Base-by-base conservation (phyloP, 2,888 invertebrate species). In the Meiosimyza decipiens region DNA sequence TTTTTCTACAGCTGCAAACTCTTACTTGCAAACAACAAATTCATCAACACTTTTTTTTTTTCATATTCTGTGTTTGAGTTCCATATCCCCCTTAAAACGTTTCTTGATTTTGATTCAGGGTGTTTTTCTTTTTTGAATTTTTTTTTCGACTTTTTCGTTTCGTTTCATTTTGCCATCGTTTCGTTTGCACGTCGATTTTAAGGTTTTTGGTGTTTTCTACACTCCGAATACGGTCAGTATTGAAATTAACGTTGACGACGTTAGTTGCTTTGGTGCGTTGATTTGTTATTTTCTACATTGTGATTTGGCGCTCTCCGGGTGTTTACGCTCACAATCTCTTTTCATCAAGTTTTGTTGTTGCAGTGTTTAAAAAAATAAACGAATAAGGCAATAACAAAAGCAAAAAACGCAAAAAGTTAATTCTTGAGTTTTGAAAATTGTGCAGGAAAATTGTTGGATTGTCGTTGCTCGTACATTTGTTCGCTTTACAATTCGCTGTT, bases 231-330 rank as follows among this genome's bases (percentile, higher is more conserved):
- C 76, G 71, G 81, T 75, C 82, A 85, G 82, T 83, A 84, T 83
- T 85, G 83, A 85, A 83, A 83, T 81, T 79, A 80, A 77, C 79
- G 83, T 83, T 76, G 78, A 62, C 78, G 76, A 77, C 78, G 83
- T 77, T 82, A 81, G 83, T 82, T 77, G 80, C 68, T 76, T 76
- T 75, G 73, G 74, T 74, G 73, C 75, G 75, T 77, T 77, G 71
- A 72, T 78, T 74, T 74, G 76, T 76, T 75, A 11, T 66, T 60
- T 51, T 55, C 55, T 47, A 33, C 67, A 51, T 64, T 64, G 12
- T 18, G 28, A 76, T 63, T 64, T 54, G 49, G 69, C 9, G 50
- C 22, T 64, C 64, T 64, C 13, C 28, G 18, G 6, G 13, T 3
- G 5, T 57, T 22, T 47, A 6, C 40, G 16, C 59, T 59, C 69